A percentile compares a stretch with the other conserved stretches of the same genome.
Evolutionary conservation across 2,113 vertebrate genomes (phyloP).

Genomic region (Meriones unguiculatus): DNA sequence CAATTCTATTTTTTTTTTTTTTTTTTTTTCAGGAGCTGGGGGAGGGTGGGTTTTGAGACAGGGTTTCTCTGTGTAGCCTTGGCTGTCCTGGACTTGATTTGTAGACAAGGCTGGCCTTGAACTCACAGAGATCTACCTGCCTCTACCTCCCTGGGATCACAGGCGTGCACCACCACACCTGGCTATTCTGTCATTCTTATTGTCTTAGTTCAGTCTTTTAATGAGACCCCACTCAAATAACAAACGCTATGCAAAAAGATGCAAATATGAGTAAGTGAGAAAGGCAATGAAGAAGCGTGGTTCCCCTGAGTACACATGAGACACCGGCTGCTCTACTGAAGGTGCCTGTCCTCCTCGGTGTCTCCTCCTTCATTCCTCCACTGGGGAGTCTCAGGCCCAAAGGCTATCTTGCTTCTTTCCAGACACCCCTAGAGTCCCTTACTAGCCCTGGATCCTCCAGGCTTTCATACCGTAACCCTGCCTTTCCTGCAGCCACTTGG

Average conservation of each 20-base stretch:
- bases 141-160: no score
- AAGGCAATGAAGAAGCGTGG: background rate
- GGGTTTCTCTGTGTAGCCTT: no score
- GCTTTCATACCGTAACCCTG: background rate
- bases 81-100: no score
- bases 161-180: no score
- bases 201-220: slow-evolving; percentile 23
- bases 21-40: no score
- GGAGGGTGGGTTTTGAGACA: no score
- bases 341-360: background rate
- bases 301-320: background rate
- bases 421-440: background rate
- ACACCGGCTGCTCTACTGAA: background rate
- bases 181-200: background rate
- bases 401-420: background rate
- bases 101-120: no score
- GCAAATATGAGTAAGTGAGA: background rate
- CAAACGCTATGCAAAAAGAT: background rate
- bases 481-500: background rate
- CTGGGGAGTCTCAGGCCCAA: background rate
- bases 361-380: background rate
- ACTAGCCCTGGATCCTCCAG: background rate
- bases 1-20: no score
- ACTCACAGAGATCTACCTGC: no score
- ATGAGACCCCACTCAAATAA: slow-evolving; percentile 19